These are phyloP conservation scores for Nothura maculosa DNA, from an alignment of 2,797 vertebrate genomes.

Conservation along the genomic window DNA sequence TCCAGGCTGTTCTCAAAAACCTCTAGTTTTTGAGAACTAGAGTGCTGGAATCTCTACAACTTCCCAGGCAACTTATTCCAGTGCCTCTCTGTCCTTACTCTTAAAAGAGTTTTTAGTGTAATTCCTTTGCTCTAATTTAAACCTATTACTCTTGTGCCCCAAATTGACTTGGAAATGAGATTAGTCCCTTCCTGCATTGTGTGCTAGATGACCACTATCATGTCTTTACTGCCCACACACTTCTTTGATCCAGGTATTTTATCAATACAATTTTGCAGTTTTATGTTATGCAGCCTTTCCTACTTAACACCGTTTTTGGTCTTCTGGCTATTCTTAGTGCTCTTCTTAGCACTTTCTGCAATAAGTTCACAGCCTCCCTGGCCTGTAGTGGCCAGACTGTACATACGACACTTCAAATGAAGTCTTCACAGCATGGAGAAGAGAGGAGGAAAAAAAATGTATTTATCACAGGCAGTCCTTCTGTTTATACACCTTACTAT, in stretches of 20 bases:
- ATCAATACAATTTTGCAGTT: neutral
- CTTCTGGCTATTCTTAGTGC: neutral
- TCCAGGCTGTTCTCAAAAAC: neutral
- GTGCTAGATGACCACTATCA: neutral
- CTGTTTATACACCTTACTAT: conserved; percentile 19
- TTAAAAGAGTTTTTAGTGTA: neutral
- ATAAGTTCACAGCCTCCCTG: neutral
- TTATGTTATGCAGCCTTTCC: neutral
- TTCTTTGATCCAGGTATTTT: neutral
- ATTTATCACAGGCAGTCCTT: conserved; percentile 34
- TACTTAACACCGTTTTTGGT: neutral
- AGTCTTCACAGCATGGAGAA: conserved; percentile 31
- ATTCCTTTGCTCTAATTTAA: neutral
- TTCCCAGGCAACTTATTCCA: neutral
- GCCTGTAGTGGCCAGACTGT: neutral
- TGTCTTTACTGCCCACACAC: neutral
- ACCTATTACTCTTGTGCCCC: neutral
- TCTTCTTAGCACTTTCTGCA: neutral
- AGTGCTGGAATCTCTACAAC: neutral
- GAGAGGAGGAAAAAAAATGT: neutral
- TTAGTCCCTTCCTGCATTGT: neutral
- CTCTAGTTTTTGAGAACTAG: too few species aligned
- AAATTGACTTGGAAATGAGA: neutral
- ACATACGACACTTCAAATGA: neutral
- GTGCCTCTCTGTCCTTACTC: neutral